Evolutionary conservation across 2,888 invertebrate genomes (phyloP), one percentile per base, ranked within the genome.

Genomic region (Neoaliturus tenellus): DNA sequence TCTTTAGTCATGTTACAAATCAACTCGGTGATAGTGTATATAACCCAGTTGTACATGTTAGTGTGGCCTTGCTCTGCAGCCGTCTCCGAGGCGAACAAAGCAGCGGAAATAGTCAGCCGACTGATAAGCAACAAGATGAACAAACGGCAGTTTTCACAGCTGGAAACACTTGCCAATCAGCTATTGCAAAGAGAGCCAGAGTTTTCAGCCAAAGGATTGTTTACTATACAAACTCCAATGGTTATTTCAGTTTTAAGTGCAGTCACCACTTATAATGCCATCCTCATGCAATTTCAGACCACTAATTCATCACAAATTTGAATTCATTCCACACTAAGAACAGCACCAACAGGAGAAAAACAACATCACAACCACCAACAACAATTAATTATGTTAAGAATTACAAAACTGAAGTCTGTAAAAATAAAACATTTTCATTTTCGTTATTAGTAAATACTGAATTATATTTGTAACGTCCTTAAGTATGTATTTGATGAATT

Each of bases 221-320:
- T 75, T 3, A 75, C 44, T 6, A 2, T 75, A 6, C 75, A 44
- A 6, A 75, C 75, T 28, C 28, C 75, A 2, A 20, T 75, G 20
- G 75, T 75, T 41, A 48, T 75, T 35, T 41, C 75, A 44, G 75
- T 75, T 28, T 25, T 28, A 12, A 75, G 75, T 48, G 48, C 75
- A 48, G 75, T 75, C 75, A 75, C 48, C 4, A 75, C 75, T 75
- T 75, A 75, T 17, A 39, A 48, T 25, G 75, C 75, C 10, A 75
- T 75, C 17, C 17, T 75, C 25, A 48, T 75, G 35, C 75, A 75
- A 39, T 75, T 75, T 75, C 5, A 48, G 25, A 35, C n/a, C n/a
- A 31, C 67, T 67, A 20, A 35, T 67, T 33, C 55, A 25, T 5
- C 55, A 44, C 10, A 35, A n/a, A n/a, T n/a, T n/a, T n/a, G n/a